Conservation (phyloP, 2,797 vertebrate species). For the Enteromius thamalakanensis region DNA sequence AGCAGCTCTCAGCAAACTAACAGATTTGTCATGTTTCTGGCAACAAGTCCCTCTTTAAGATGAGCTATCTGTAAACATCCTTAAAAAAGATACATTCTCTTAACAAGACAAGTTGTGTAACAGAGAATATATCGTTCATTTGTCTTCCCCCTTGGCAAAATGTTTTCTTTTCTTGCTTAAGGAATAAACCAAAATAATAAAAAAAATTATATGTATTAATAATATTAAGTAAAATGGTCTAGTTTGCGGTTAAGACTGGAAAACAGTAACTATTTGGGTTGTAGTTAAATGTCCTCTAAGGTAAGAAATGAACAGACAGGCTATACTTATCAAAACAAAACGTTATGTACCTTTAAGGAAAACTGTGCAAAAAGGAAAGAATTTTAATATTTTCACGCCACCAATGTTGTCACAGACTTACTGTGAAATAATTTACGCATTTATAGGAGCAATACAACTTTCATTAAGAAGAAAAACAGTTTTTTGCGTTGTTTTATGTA, state of each 20-base stretch:
- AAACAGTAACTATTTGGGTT: background rate
- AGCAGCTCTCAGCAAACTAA: conserved; percentile 72
- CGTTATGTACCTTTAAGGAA: background rate
- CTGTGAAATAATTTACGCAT: background rate
- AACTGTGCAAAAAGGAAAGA: too few species aligned
- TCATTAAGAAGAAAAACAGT: background rate
- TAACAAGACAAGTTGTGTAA: background rate
- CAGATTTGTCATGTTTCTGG: conserved; percentile 73
- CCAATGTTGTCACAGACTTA: background rate
- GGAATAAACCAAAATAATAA: background rate
- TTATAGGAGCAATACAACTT: background rate
- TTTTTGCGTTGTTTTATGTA: conserved; percentile 66
- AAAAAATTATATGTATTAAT: background rate
- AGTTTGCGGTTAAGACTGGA: background rate
- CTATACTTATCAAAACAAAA: background rate
- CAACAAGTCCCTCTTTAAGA: conserved; percentile 53
- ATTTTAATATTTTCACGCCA: background rate
- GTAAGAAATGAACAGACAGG: background rate
- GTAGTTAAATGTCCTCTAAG: background rate
- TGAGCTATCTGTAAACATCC: conserved; percentile 17
- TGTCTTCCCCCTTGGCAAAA: background rate
- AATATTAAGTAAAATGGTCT: background rate
- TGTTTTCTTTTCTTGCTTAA: background rate
- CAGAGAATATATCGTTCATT: background rate
- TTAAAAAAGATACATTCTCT: background rate